Conservation (phyloP, 1,140 invertebrate species). For the Penaeus indicus region DNA sequence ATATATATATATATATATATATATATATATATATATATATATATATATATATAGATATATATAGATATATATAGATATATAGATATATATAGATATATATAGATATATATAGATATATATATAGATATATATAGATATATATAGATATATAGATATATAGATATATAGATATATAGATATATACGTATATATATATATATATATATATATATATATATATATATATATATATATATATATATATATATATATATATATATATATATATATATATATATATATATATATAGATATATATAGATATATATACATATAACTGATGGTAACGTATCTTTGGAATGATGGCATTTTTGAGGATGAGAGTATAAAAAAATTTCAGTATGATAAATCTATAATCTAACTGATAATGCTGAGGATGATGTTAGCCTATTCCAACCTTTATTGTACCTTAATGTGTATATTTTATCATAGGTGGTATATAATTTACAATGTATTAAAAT, state of each 20-base stretch:
- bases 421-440: too few relatives aligned
- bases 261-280: too few relatives aligned
- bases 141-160: slow-evolving; percentile 8
- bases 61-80: background rate
- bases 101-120: slow-evolving; percentile 19
- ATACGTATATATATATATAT: background rate
- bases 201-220: slow-evolving; percentile 11
- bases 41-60: background rate
- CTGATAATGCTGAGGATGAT: too few relatives aligned
- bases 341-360: too few relatives aligned
- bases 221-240: background rate
- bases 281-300: too few relatives aligned
- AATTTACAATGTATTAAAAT: too few relatives aligned
- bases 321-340: too few relatives aligned
- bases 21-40: slow-evolving; percentile 24
- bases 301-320: too few relatives aligned
- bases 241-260: background rate
- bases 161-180: slow-evolving; percentile 19
- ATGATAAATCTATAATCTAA: too few relatives aligned
- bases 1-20: slow-evolving; percentile 19
- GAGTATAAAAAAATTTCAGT: too few relatives aligned
- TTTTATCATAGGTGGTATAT: too few relatives aligned
- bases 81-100: slow-evolving; percentile 1
- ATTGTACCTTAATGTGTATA: too few relatives aligned
- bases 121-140: slow-evolving; percentile 11